phyloP scores from a whole-genome alignment of 2,797 vertebrate species.

The Onychomys leucogaster region DNA sequence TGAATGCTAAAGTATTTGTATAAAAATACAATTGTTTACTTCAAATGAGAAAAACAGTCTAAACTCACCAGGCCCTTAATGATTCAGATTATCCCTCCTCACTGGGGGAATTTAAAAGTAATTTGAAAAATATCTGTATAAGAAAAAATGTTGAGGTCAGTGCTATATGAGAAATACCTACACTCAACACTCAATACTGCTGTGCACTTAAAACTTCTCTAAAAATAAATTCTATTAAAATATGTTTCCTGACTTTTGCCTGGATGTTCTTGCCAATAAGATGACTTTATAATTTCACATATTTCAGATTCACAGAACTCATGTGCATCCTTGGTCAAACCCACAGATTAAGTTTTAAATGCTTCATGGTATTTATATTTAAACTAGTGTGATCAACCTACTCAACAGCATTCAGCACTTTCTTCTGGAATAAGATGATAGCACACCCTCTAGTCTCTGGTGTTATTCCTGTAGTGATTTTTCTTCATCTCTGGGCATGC shows the following conservation, averaged over 20 bases:
- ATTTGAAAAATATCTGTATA: not conserved
- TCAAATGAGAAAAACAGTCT: not conserved
- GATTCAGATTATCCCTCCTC: not conserved
- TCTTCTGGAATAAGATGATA: not conserved
- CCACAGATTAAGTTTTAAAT: not conserved
- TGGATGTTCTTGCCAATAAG: not conserved
- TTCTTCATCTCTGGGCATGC: not conserved
- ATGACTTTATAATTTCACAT: not conserved
- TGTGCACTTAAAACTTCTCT: constrained; percentile 7
- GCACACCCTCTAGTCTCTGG: not conserved
- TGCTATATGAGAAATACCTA: not conserved
- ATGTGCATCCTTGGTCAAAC: not conserved
- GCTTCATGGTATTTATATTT: not conserved
- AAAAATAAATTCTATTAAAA: constrained; percentile 39
- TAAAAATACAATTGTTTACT: not conserved
- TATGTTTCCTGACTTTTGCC: not conserved
- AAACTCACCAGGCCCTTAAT: not conserved
- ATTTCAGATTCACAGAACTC: not conserved
- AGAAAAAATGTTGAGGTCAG: constrained; percentile 30
- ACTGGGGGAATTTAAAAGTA: not conserved
- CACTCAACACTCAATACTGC: not conserved
- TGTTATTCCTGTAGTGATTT: not conserved
- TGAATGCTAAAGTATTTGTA: not conserved
- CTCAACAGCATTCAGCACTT: not conserved
- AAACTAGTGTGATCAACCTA: not conserved